phyloP scores from a whole-genome alignment of 2,797 vertebrate species.

The Acrossocheilus fasciatus region DNA sequence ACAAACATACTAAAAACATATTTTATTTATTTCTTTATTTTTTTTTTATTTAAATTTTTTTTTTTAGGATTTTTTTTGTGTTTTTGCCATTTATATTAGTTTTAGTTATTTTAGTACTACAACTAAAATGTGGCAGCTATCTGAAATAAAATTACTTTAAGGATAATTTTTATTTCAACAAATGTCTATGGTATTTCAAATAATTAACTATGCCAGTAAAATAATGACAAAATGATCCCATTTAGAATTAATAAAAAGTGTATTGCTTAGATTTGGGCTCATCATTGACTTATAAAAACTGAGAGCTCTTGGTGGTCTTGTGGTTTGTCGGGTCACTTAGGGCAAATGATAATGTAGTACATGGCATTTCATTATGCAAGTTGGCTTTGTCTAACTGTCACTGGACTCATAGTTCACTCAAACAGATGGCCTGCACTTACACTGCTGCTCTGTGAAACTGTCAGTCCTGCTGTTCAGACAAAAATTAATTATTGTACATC shows the following conservation, averaged over 20 bases:
- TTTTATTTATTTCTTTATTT: too few relatives aligned
- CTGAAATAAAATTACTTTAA: background rate
- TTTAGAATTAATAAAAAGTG: background rate
- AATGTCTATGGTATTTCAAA: background rate
- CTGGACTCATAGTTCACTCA: conserved; percentile 22
- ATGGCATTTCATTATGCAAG: conserved; percentile 32
- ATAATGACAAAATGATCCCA: background rate
- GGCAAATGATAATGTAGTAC: conserved; percentile 38
- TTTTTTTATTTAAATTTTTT: background rate
- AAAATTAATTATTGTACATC: conserved; percentile 6
- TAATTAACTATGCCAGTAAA: background rate
- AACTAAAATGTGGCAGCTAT: background rate
- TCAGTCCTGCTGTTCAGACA: conserved; percentile 21
- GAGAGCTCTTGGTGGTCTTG: conserved; percentile 8
- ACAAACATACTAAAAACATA: too few relatives aligned
- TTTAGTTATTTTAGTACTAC: background rate
- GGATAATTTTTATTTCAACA: too few relatives aligned
- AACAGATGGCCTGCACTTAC: conserved; percentile 31
- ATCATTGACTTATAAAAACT: background rate
- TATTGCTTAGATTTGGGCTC: background rate
- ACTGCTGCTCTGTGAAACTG: conserved; percentile 28
- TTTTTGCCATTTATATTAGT: background rate
- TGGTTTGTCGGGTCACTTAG: conserved; percentile 20
- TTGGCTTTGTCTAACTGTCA: conserved; percentile 44
- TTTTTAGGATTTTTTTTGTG: background rate